Conservation (phyloP, 2,113 vertebrate genomes). For the Lepus timidus region DNA sequence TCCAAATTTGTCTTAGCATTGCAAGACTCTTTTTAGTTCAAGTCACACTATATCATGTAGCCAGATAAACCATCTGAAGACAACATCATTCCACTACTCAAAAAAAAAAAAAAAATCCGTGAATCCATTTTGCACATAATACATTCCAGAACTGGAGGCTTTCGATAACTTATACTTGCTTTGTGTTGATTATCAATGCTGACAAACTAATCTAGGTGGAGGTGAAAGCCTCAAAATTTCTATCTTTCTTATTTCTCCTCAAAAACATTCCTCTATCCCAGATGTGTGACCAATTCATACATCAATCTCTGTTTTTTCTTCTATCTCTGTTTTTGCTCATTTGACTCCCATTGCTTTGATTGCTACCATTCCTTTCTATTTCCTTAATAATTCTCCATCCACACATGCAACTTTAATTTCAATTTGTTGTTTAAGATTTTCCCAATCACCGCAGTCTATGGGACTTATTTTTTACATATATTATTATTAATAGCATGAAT, state of each 20-base stretch:
- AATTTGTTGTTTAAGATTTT: conserved; percentile 1
- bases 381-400: neutral
- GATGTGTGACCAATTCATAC: neutral
- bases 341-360: neutral
- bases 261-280: neutral
- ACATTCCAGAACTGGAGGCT: neutral
- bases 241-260: neutral
- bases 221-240: neutral
- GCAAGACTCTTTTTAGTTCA: neutral
- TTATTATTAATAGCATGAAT: neutral
- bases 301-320: neutral
- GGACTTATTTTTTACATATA: neutral
- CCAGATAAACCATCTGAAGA: neutral
- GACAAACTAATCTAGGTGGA: neutral
- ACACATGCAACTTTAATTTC: neutral
- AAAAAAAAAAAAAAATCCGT: neutral
- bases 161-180: neutral
- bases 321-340: neutral
- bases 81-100: neutral
- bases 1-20: conserved; percentile 43
- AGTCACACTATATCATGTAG: neutral
- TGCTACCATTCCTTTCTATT: neutral
- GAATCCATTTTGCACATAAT: neutral
- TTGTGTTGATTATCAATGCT: conserved; percentile 28
- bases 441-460: neutral